Evolutionary conservation across 2,888 invertebrate genomes (phyloP), one percentile per base, ranked within the genome.

Genomic region (Aricia artaxerxes): DNA sequence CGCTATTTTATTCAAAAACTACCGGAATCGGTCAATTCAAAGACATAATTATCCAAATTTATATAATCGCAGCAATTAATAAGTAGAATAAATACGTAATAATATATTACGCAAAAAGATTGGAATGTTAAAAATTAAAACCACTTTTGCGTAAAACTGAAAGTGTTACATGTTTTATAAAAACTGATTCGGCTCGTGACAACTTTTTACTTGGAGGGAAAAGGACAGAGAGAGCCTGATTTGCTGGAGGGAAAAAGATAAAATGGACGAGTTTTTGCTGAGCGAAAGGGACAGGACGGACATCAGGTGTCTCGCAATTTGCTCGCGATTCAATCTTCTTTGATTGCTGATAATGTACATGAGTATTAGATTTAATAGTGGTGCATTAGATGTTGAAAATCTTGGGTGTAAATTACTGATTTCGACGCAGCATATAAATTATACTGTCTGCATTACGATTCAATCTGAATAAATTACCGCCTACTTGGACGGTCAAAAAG

Each of bases 11-110:
- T 69, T 35, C 38, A 35, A 69, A 69, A 11, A 35, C 69, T 69
- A 38, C 35, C 69, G 69, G 69, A 69, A 69, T 69, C 69, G 69
- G 69, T 69, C 38, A 69, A 69, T 69, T 69, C 69, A 69, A 38
- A 38, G 38, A 13, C 13, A 38, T 69, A 69, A 38, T 69, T 69
- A 69, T 69, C 35, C 69, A 38, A 69, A 69, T 69, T 69, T 69
- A 69, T 69, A 38, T 69, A 38, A 69, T 69, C 13, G 4, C 13
- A 38, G 38, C 69, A 69, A 69, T 69, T 69, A 69, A 16, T 69
- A 69, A 35, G 69, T 69, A 69, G 69, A 69, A 69, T 69, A 69
- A 35, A 69, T 16, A 69, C 35, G 69, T 69, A 69, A 69, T 35
- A 24, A 24, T 69, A 38, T 69, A 69, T 69, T 69, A 38, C 69